Base-by-base conservation (phyloP, 2,888 invertebrate genomes). In the Sinohyriopsis cumingii region DNA sequence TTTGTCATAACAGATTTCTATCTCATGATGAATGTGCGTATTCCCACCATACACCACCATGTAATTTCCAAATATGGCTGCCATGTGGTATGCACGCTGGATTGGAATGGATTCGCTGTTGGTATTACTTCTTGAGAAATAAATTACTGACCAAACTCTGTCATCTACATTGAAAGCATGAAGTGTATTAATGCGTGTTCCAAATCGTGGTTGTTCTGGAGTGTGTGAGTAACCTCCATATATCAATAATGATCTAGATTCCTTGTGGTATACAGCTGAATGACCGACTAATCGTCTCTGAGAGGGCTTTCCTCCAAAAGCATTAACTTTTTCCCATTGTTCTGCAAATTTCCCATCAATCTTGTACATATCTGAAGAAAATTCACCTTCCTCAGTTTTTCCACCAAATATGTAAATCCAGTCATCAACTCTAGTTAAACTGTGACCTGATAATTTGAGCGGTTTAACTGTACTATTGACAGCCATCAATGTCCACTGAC, bases 31-130 rank as follows among this genome's bases (percentile, higher is more conserved):
- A 0, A 95, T 93, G 89, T 98, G 97, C 0, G 96, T 95, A 89
- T 97, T 97, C 1, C 98, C 98, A 0, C 98, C 98, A 88, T 96
- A 97, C 0, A 98, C 94, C 3, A 97, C 94, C 90, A 98, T 92
- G 90, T 98, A 97, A 90, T 97, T 96, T 0, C 87, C 88, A 78
- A 89, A 78, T 53, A 86, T 93, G 75, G 95, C 95, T 28, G 96
- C 94, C 0, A 96, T 94, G 89, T 98, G 98, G 90, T 97, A 98
- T 20, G 98, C 97, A 18, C 88, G 71, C 63, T 83, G 80, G 19
- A 72, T 94, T 6, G 77, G 77, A 59, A 69, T 60, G 28, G 18
- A 59, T 4, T 61, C 45, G 18, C n/a, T 53, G 20, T 70, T 65
- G 54, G 28, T 28, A 28, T 64, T 59, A 55, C 70, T 70, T 25